phyloP scores from a whole-genome alignment of 35 echinoderm and acorn worm species.

The Patiria miniata region DNA sequence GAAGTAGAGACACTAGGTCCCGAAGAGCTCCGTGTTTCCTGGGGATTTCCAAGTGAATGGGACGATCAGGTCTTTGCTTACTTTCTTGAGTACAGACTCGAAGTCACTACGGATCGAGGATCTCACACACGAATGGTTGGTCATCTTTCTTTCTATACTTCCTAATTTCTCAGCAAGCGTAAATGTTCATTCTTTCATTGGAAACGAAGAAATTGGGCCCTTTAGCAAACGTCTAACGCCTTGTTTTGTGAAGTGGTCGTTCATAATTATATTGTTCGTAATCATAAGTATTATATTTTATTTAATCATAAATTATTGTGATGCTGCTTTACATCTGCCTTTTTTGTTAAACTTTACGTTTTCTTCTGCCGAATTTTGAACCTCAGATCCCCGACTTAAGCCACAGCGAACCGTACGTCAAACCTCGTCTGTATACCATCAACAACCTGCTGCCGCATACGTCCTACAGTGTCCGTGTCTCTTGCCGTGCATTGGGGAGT shows the following conservation, averaged over 20 bases:
- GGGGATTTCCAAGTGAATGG: constrained; percentile 25
- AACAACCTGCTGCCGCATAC: constrained; percentile 21
- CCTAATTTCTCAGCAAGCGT: too few relatives aligned
- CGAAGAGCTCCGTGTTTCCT: background rate
- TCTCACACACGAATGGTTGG: background rate
- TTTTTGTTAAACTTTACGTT: too few relatives aligned
- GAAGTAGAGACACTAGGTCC: background rate
- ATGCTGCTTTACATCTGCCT: too few relatives aligned
- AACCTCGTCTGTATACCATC: background rate
- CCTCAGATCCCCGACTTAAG: background rate
- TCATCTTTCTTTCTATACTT: background rate
- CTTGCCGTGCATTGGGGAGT: background rate
- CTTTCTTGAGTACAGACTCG: constrained; percentile 19
- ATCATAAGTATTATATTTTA: too few relatives aligned
- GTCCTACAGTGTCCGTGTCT: background rate
- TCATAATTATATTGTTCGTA: too few relatives aligned
- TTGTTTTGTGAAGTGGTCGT: too few relatives aligned
- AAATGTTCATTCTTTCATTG: too few relatives aligned
- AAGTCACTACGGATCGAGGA: background rate
- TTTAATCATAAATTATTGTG: too few relatives aligned
- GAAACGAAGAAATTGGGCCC: too few relatives aligned
- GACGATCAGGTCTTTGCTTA: background rate
- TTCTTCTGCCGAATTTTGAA: too few relatives aligned
- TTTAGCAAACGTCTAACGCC: too few relatives aligned
- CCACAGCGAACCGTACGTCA: background rate